These are phyloP conservation scores for Gisinianus flammeolus DNA, from an alignment of 2,888 invertebrate genomes.

Conservation along the genomic window DNA sequence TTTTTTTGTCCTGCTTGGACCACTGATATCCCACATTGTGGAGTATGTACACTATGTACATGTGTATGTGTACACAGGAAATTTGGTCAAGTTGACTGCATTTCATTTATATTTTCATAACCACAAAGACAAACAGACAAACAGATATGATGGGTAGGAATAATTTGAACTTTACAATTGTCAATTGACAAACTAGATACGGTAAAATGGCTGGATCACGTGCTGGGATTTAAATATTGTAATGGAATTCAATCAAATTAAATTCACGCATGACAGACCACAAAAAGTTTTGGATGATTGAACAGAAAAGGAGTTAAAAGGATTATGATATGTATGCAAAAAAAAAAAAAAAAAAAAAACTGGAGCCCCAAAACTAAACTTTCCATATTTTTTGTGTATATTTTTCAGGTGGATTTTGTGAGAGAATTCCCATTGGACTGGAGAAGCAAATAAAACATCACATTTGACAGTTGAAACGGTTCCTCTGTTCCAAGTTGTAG, in stretches of 20 bases:
- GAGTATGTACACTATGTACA: too few relatives aligned
- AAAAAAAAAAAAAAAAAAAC: conserved; percentile 1
- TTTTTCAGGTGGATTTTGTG: conserved; percentile 32
- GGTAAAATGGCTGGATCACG: too few relatives aligned
- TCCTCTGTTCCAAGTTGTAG: neutral
- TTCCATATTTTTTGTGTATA: conserved; percentile 18
- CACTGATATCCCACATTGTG: too few relatives aligned
- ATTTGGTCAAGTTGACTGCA: too few relatives aligned
- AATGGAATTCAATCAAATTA: neutral
- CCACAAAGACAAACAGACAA: too few relatives aligned
- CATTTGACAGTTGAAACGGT: conserved; percentile 32
- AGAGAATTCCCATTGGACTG: conserved; percentile 2
- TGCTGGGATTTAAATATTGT: conserved; percentile 4
- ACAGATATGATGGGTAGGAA: too few relatives aligned
- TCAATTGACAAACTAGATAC: too few relatives aligned
- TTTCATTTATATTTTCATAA: too few relatives aligned
- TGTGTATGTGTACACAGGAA: too few relatives aligned
- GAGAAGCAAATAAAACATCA: conserved; percentile 24
- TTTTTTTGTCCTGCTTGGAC: too few relatives aligned
- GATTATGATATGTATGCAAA: conserved; percentile 37
- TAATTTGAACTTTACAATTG: too few relatives aligned
- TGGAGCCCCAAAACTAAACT: conserved; percentile 13
- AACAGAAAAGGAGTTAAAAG: conserved; percentile 40
- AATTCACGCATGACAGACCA: too few relatives aligned
- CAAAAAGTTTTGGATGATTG: conserved; percentile 43